These are phyloP conservation scores for Babyrousa celebensis DNA, from an alignment of 2,797 vertebrate species.

Conservation along the genomic window DNA sequence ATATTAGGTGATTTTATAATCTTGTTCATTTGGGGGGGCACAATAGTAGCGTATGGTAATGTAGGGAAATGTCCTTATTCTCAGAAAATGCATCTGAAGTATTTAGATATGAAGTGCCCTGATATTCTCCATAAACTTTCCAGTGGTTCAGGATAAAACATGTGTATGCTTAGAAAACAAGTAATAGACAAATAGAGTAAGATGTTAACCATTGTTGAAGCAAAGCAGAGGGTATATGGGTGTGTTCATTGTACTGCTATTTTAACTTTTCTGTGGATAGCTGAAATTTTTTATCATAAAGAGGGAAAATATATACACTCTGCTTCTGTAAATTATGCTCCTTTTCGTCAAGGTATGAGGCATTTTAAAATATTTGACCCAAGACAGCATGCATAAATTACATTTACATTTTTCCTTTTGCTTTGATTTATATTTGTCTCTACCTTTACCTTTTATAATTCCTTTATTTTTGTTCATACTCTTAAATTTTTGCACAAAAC, in stretches of 20 bases:
- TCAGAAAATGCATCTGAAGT: neutral
- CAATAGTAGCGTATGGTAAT: neutral
- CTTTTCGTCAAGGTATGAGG: neutral
- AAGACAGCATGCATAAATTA: conserved; percentile 8
- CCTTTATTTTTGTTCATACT: neutral
- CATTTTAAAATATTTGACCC: conserved; percentile 31
- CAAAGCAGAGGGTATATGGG: neutral
- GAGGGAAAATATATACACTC: neutral
- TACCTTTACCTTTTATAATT: conserved; percentile 40
- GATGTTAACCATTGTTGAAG: conserved; percentile 39
- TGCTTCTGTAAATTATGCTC: conserved; percentile 15
- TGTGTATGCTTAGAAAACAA: neutral
- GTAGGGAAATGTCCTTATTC: neutral
- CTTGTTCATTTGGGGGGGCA: neutral
- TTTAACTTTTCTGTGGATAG: conserved; percentile 37
- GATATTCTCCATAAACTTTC: neutral
- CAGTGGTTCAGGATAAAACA: neutral
- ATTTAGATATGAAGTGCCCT: neutral
- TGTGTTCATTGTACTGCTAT: conserved; percentile 17
- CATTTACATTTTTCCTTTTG: conserved; percentile 3
- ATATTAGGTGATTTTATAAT: conserved; percentile 33
- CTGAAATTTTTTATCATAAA: conserved; percentile 18
- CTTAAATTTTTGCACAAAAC: neutral
- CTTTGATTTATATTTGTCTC: conserved; percentile 31
- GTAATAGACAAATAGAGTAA: neutral